Conservation (phyloP, 2,888 invertebrate genomes). For the Metallyticus violacea region DNA sequence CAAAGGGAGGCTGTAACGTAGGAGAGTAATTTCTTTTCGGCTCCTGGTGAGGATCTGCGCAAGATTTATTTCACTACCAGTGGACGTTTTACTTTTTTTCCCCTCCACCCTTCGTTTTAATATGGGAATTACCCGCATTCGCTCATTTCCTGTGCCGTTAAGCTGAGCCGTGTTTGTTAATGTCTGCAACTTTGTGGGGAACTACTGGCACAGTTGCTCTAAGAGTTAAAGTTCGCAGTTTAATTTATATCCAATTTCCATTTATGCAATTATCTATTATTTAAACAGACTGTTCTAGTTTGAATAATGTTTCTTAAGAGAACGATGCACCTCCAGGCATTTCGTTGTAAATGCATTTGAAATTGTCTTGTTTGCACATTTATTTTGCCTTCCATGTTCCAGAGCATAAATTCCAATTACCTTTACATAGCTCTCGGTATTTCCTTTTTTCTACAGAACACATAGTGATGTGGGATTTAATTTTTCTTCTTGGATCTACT, state of each 20-base stretch:
- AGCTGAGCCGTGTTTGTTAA: background rate
- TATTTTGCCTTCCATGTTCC: too few species aligned
- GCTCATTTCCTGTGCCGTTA: too few species aligned
- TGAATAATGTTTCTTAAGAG: background rate
- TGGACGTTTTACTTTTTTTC: background rate
- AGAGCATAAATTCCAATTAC: too few species aligned
- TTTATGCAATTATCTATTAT: background rate
- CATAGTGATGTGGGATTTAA: too few species aligned
- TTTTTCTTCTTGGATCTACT: too few species aligned
- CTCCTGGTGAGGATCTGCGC: background rate
- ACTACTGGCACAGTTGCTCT: background rate
- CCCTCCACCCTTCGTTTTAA: background rate
- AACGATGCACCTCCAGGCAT: too few species aligned
- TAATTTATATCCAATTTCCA: background rate
- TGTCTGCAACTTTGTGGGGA: background rate
- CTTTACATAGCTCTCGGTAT: too few species aligned
- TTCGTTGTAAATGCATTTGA: too few species aligned
- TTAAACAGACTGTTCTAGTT: background rate
- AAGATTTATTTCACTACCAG: background rate
- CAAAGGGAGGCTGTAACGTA: background rate
- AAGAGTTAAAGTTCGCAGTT: background rate
- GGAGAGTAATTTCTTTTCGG: background rate
- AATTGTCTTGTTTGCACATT: too few species aligned
- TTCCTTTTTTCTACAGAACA: too few species aligned
- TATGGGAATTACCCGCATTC: background rate